phyloP scores from a whole-genome alignment of 2,113 vertebrate genomes.

The Limnothrissa miodon region DNA sequence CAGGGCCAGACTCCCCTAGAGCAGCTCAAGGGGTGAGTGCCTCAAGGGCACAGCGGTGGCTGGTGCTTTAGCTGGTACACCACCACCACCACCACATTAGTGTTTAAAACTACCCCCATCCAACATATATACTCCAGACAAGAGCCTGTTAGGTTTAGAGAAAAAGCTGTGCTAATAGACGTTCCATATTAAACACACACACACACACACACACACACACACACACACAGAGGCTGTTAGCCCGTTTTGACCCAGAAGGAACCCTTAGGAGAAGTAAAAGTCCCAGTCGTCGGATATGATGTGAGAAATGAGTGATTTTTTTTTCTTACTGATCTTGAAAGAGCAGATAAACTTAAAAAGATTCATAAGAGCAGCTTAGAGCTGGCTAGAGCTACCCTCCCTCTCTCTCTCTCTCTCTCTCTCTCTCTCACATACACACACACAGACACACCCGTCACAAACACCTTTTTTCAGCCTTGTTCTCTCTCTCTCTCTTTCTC shows the following conservation, averaged over 20 bases:
- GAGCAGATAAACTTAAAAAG: conserved; percentile 3
- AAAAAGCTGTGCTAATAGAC: too few species aligned
- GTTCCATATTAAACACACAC: not conserved
- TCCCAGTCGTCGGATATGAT: not conserved
- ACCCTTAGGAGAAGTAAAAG: not conserved
- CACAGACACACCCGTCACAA: too few species aligned
- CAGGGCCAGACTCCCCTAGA: too few species aligned
- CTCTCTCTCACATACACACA: too few species aligned
- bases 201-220: conserved; percentile 1
- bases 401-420: not conserved
- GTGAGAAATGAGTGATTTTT: not conserved
- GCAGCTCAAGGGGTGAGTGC: too few species aligned
- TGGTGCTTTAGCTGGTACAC: too few species aligned
- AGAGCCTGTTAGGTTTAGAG: too few species aligned
- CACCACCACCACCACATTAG: too few species aligned
- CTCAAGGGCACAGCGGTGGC: too few species aligned
- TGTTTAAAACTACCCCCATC: too few species aligned
- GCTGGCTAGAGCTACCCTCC: not conserved
- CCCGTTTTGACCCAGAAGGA: not conserved
- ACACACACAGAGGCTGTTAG: not conserved
- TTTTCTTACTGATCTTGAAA: not conserved
- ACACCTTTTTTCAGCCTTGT: too few species aligned
- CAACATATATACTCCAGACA: too few species aligned
- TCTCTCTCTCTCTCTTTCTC: not conserved
- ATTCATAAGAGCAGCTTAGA: not conserved